Conservation (phyloP, 2,113 vertebrate genomes). For the Toxotes chatareus region DNA sequence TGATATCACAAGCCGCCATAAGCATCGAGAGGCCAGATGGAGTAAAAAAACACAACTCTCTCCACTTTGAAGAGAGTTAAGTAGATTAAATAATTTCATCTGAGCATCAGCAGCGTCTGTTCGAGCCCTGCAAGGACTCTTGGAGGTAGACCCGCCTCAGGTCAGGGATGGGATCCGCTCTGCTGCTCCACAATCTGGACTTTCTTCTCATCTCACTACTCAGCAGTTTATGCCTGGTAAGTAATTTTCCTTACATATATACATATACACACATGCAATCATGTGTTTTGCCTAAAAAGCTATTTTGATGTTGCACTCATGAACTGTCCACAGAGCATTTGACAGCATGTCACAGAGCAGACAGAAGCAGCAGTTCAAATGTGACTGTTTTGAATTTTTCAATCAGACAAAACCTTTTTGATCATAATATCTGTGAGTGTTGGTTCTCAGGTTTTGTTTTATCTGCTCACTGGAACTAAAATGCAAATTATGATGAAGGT, state of each 20-base stretch:
- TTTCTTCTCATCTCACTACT: constrained; percentile 87
- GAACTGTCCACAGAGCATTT: background rate
- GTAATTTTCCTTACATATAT: constrained; percentile 62
- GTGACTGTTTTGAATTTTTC: background rate
- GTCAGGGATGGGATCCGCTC: constrained; percentile 91
- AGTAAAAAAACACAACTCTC: constrained; percentile 59
- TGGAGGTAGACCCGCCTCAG: constrained; percentile 80
- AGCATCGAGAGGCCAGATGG: constrained; percentile 75
- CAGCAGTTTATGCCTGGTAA: constrained; percentile 90
- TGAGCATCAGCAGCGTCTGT: constrained; percentile 61
- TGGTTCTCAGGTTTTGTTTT: background rate
- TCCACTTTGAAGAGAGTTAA: constrained; percentile 73
- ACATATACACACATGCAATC: no score
- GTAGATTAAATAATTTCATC: constrained; percentile 66
- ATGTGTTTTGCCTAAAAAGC: background rate
- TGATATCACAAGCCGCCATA: constrained; percentile 75
- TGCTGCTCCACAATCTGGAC: constrained; percentile 87
- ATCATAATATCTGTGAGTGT: constrained; percentile 1
- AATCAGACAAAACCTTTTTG: background rate
- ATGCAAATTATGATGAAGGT: background rate
- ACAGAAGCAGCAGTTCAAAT: background rate
- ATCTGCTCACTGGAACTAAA: background rate
- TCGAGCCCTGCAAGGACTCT: constrained; percentile 67
- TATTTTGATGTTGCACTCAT: background rate
- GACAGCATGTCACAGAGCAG: constrained; percentile 25